Evolutionary conservation across 2,797 vertebrate genomes (phyloP), one percentile per base, ranked within the genome.

Genomic region (Betta splendens): DNA sequence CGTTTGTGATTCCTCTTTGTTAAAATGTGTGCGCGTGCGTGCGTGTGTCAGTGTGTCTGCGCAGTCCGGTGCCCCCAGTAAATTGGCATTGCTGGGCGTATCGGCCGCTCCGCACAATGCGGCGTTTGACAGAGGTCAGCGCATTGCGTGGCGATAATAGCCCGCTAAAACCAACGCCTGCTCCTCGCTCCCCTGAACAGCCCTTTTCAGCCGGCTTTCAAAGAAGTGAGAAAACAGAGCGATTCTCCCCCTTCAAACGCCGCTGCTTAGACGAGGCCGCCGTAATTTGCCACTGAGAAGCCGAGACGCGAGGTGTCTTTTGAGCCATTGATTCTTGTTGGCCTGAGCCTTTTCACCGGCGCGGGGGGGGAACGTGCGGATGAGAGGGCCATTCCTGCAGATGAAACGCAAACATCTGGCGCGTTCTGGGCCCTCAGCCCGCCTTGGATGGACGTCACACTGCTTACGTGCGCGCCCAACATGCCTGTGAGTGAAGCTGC

Each of bases 341-440:
- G 72, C 64, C 63, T 44, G 37, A 47, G 52, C 43, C 55, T 75
- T 77, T 77, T 75, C 59, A 53, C 25, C 17, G 20, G 31, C 15
- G 4, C 56, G 38, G 38, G 28, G 22, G 33, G 62, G 57, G 37
- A 25, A 16, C 42, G 29, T 21, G 26, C 9, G 9, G 20, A 52
- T 43, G 45, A 21, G 25, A 28, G 55, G 39, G 63, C 38, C 23
- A 26, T 69, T 69, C 44, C 66, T 40, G 38, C 31, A 16, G 69
- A 66, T 75, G 67, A 66, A 75, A 68, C 48, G 46, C 58, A 56
- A 85, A 84, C 83, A 89, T 87, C 84, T 85, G 87, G 57, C 79
- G 64, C 50, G 79, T 81, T 69, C 83, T 53, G 68, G 47, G 57
- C 44, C 52, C 77, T 66, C 50, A 60, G 77, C 66, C 73, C 44